These are phyloP conservation scores for Silurus meridionalis DNA, from an alignment of 2,113 vertebrate species.

Conservation along the genomic window DNA sequence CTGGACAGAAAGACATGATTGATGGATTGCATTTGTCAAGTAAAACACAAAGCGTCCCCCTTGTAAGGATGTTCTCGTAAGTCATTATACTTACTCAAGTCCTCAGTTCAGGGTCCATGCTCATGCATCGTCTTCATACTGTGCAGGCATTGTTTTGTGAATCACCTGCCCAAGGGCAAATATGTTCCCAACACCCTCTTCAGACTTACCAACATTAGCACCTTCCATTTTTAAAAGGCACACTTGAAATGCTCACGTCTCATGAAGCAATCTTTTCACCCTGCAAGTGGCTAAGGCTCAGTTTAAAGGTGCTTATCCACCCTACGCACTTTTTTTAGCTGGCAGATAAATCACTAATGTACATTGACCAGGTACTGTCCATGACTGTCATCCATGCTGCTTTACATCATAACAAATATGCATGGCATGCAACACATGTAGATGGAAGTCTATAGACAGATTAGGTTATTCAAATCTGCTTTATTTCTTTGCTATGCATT, in stretches of 20 bases:
- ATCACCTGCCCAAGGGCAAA: conserved; percentile 56
- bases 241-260: conserved; percentile 53
- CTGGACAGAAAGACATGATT: conserved; percentile 53
- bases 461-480: neutral
- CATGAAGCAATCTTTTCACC: conserved; percentile 69
- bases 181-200: conserved; percentile 72
- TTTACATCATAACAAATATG: conserved; percentile 32
- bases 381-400: conserved; percentile 53
- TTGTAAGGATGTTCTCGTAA: conserved; percentile 68
- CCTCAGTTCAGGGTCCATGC: conserved; percentile 62
- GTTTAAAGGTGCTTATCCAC: conserved; percentile 68
- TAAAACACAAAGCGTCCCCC: conserved; percentile 53
- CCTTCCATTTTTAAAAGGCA: conserved; percentile 75
- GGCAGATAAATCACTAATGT: conserved; percentile 66
- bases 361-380: conserved; percentile 62
- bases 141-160: conserved; percentile 62
- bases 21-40: conserved; percentile 59
- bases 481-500: neutral
- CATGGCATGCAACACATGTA: neutral
- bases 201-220: conserved; percentile 67
- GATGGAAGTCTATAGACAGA: neutral
- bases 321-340: conserved; percentile 64
- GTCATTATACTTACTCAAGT: conserved; percentile 60
- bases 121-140: conserved; percentile 61
- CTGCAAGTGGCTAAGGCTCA: conserved; percentile 59